Evolutionary conservation across 2,888 invertebrate genomes (phyloP).

Genomic region (Tholera decimalis): DNA sequence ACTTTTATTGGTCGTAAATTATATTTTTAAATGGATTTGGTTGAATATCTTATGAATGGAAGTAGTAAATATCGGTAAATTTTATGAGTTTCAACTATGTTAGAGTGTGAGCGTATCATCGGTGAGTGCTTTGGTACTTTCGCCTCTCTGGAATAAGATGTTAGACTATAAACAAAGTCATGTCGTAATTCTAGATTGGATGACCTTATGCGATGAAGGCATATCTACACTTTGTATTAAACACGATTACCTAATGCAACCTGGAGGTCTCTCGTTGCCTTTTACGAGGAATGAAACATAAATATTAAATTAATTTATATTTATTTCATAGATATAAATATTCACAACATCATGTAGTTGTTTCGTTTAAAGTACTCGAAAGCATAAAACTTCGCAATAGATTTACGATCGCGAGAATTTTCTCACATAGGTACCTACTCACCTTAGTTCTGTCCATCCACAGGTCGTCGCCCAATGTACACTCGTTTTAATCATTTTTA

Average conservation of each 20-base stretch:
- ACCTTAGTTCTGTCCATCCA: neutral
- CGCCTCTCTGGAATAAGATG: slow-evolving; percentile 8
- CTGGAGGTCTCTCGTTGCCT: neutral
- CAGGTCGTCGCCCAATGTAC: too few relatives aligned
- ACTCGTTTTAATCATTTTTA: too few relatives aligned
- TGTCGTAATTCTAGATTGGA: slow-evolving; percentile 25
- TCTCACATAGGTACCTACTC: neutral
- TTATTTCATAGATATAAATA: neutral
- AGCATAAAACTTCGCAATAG: neutral
- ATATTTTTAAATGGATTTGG: slow-evolving; percentile 72
- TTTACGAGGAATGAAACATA: neutral
- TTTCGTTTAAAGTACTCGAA: too few relatives aligned
- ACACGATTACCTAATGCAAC: neutral
- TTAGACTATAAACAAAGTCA: slow-evolving; percentile 15
- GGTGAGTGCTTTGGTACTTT: slow-evolving; percentile 1
- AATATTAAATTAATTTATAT: neutral
- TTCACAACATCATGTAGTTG: neutral
- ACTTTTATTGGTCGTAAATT: slow-evolving; percentile 81
- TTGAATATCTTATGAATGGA: slow-evolving; percentile 59
- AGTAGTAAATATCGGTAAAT: slow-evolving; percentile 63
- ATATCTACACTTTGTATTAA: slow-evolving; percentile 2
- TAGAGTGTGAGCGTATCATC: slow-evolving; percentile 56
- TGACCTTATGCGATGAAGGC: neutral
- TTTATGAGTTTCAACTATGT: slow-evolving; percentile 54
- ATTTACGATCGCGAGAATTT: neutral